Percentiles rank a stretch among this genome's conserved stretches.
phyloP scores from a whole-genome alignment of 1,140 invertebrate genomes.

The Euglossa dilemma region DNA sequence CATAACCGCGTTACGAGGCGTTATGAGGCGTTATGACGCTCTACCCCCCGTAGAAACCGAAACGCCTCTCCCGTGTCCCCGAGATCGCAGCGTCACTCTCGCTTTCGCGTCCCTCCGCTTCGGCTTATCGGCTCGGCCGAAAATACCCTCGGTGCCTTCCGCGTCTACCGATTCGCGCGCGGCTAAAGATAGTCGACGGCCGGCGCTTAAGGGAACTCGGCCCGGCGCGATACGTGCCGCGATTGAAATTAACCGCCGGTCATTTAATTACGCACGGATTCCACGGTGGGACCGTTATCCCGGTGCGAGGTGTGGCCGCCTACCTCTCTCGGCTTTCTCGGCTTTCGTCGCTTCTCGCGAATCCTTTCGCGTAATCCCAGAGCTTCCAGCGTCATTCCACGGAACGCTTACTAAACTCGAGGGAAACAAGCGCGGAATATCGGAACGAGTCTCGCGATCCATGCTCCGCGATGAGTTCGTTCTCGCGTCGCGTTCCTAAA shows the following conservation, averaged over 20 bases:
- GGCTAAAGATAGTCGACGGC: neutral
- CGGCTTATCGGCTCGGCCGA: no score
- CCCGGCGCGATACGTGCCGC: neutral
- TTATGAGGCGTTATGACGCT: no score
- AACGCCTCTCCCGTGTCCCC: conserved; percentile 78
- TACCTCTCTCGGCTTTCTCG: neutral
- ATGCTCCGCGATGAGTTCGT: neutral
- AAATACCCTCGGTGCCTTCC: conserved; percentile 15
- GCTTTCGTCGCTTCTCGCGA: neutral
- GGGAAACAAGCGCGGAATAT: neutral
- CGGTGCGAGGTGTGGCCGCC: conserved; percentile 1
- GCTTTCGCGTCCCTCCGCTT: conserved; percentile 12
- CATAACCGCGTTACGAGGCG: conserved; percentile 51
- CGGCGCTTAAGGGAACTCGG: neutral
- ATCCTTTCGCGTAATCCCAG: neutral
- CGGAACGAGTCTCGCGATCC: neutral
- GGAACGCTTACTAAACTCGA: neutral
- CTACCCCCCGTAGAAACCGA: conserved; percentile 72
- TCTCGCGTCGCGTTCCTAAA: no score
- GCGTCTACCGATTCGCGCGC: conserved; percentile 13
- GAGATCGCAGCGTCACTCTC: conserved; percentile 72
- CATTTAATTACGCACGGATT: conserved; percentile 21
- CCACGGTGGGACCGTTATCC: neutral
- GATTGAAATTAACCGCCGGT: neutral
- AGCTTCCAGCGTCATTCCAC: no score